A percentile compares a stretch with the other conserved stretches of the same genome.
phyloP scores from a whole-genome alignment of 1,140 invertebrate genomes.

The Lepidurus packardi region DNA sequence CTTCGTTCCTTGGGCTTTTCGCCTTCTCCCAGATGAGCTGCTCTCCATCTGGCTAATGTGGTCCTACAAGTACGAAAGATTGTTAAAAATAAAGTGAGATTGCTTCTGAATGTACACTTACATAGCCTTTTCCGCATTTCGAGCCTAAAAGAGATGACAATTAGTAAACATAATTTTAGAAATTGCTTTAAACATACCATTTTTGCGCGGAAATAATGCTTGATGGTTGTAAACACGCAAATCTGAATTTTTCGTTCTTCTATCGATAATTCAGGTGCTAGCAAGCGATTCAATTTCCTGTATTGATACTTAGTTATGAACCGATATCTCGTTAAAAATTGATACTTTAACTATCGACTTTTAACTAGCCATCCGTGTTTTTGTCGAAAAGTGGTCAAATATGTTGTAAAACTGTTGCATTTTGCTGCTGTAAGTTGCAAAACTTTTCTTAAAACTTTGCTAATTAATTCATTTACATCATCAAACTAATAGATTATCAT shows the following conservation, averaged over 20 bases:
- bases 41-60: constrained; percentile 88
- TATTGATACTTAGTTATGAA: not conserved
- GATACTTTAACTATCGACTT: not conserved
- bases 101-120: constrained; percentile 41
- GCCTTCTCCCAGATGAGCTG: constrained; percentile 80
- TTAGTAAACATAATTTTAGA: not conserved
- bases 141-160: constrained; percentile 41
- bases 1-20: constrained; percentile 67
- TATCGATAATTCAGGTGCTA: not conserved
- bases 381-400: not conserved
- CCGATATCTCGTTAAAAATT: not conserved
- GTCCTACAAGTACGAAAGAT: constrained; percentile 61
- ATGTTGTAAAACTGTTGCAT: not conserved
- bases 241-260: not conserved
- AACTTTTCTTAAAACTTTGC: not conserved
- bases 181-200: not conserved
- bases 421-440: not conserved
- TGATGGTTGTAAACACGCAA: not conserved
- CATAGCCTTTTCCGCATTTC: constrained; percentile 56
- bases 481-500: not conserved
- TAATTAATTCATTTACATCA: not conserved
- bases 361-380: constrained; percentile 13
- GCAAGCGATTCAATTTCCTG: not conserved
- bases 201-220: not conserved
- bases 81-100: constrained; percentile 25